Conservation (phyloP, 1,140 invertebrate genomes). For the Idris sp. region DNA sequence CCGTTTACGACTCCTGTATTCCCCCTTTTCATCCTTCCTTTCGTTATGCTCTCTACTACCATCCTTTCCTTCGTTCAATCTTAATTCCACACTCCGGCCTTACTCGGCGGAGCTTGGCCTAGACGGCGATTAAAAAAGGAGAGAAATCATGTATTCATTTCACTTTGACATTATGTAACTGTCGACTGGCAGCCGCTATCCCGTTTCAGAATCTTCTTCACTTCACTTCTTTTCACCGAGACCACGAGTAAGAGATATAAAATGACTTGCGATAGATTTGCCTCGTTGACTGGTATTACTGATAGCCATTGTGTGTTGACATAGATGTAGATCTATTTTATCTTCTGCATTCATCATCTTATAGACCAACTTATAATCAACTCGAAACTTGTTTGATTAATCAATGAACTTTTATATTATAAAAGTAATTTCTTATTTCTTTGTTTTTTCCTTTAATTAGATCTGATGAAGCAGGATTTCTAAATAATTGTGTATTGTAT, state of each 20-base stretch:
- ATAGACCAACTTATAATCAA: too few relatives aligned
- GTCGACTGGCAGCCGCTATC: constrained; percentile 36
- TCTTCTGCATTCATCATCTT: too few relatives aligned
- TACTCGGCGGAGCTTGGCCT: not conserved
- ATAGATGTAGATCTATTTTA: constrained; percentile 2
- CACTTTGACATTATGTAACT: constrained; percentile 29
- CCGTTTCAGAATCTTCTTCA: constrained; percentile 46
- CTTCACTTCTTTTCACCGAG: constrained; percentile 16
- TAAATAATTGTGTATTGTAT: constrained; percentile 2
- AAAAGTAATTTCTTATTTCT: too few relatives aligned
- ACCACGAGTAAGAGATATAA: constrained; percentile 28
- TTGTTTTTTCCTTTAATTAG: too few relatives aligned
- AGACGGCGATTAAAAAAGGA: constrained; percentile 16
- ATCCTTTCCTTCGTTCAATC: constrained; percentile 13
- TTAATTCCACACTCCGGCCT: constrained; percentile 10
- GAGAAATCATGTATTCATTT: constrained; percentile 23
- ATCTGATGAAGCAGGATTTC: not conserved
- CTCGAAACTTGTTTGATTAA: too few relatives aligned
- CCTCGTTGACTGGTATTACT: constrained; percentile 12
- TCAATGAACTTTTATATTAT: too few relatives aligned
- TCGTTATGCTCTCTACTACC: too few relatives aligned
- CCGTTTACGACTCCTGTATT: constrained; percentile 70
- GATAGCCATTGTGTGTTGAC: constrained; percentile 24
- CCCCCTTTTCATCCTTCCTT: constrained; percentile 15
- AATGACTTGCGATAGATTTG: constrained; percentile 42